Evolutionary conservation across 2,888 invertebrate genomes (phyloP), one percentile per base, ranked within the genome.

Genomic region (Ochropleura leucogaster): DNA sequence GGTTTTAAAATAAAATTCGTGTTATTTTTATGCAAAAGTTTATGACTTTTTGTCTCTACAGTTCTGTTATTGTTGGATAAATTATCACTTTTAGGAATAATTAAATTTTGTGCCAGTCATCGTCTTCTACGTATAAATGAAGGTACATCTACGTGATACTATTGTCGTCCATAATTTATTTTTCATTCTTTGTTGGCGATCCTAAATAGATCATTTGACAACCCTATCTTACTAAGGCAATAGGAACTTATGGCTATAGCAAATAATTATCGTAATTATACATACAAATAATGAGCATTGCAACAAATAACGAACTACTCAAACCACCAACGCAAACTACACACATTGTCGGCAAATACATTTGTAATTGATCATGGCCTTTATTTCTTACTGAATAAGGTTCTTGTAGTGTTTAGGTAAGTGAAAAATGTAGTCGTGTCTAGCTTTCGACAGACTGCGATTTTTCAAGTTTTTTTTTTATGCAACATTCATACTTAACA

Each of bases 391-490:
- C 0, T 0, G 0, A 0, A 14, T 67, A 74, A 66, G 66, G 47
- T 74, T 12, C 6, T 12, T 16, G 12, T 44, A 62, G n/a, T 20
- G 12, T 30, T n/a, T 18, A 40, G 5, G 8, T 9, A 40, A 46
- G 12, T n/a, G 30, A n/a, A 62, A 30, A 18, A 55, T 53, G 14
- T 20, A 40, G 18, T 44, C 12, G 7, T 40, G 30, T 40, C 9
- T 57, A 12, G 5, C 20, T 66, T 72, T 69, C 68, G 51, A 59
- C 66, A 63, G 64, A 57, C 53, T 60, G 60, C 30, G 16, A 42
- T 51, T 55, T 60, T 46, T 68, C 14, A 9, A 55, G 46, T 80
- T 80, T 79, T 30, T 79, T 30, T 80, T 74, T 0, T 53, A n/a
- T 10, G 12, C 40, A 68, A 60, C 51, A 62, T 80, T 80, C 49